phyloP scores from a whole-genome alignment of 1,140 invertebrate species.

The Lasioglossum albipes region DNA sequence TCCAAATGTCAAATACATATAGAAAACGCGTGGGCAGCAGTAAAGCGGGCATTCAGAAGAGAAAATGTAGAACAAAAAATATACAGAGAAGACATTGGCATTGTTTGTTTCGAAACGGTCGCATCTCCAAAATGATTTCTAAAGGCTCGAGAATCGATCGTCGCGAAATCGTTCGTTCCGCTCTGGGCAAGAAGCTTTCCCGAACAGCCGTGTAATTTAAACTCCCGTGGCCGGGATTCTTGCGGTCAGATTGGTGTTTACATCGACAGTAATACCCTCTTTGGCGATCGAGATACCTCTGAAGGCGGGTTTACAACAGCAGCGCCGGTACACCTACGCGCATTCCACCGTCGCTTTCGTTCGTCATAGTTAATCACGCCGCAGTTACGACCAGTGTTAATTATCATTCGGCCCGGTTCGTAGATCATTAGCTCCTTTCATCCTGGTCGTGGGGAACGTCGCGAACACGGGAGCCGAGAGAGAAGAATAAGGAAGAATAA shows the following conservation, averaged over 20 bases:
- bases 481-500: background rate
- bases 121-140: background rate
- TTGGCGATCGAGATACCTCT: slow-evolving; percentile 33
- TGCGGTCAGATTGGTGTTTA: slow-evolving; percentile 32
- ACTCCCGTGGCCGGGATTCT: slow-evolving; percentile 15
- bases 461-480: slow-evolving; percentile 23
- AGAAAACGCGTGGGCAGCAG: too few relatives aligned
- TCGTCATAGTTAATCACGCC: slow-evolving; percentile 60
- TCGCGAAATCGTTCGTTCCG: slow-evolving; percentile 12
- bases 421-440: slow-evolving; percentile 67
- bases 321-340: slow-evolving; percentile 46
- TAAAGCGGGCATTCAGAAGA: too few relatives aligned
- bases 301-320: slow-evolving; percentile 14
- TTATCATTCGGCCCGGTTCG: slow-evolving; percentile 61
- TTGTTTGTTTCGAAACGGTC: background rate
- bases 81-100: too few relatives aligned
- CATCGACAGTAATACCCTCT: slow-evolving; percentile 18
- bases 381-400: slow-evolving; percentile 59
- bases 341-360: slow-evolving; percentile 61
- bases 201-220: slow-evolving; percentile 40
- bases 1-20: too few relatives aligned
- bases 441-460: slow-evolving; percentile 37
- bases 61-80: too few relatives aligned
- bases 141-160: slow-evolving; percentile 1
- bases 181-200: slow-evolving; percentile 23